Evolutionary conservation across 2,888 invertebrate genomes (phyloP).

Genomic region (Steinernema scapterisci): DNA sequence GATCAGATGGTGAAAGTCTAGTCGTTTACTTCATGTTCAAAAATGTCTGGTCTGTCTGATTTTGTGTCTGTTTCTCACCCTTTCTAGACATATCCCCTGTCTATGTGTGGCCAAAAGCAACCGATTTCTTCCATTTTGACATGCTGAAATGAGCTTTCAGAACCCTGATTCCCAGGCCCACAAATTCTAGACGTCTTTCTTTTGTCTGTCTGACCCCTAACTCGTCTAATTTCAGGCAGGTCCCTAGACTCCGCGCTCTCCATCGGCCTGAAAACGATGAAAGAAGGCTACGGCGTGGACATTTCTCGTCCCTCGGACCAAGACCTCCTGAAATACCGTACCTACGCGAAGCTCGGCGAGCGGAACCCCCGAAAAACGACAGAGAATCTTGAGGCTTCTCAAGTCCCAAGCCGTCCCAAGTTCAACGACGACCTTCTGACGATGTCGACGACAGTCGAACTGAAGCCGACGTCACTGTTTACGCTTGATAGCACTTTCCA

Average conservation of each 20-base stretch:
- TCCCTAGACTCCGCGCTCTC: not conserved
- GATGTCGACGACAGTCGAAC: not conserved
- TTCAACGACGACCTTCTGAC: not conserved
- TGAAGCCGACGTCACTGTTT: not conserved
- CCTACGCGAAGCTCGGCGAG: not conserved
- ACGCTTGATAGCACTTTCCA: constrained; percentile 18
- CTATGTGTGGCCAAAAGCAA: no score
- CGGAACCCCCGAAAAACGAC: not conserved
- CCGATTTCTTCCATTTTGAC: no score
- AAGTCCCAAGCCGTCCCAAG: not conserved
- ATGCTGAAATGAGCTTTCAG: no score
- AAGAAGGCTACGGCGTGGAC: constrained; percentile 2
- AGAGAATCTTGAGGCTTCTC: not conserved
- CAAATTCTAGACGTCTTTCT: no score
- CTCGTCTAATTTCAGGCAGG: no score
- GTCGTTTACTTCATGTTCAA: no score
- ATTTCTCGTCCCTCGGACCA: not conserved
- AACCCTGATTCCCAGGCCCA: no score
- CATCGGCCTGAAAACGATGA: not conserved
- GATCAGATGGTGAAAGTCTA: no score
- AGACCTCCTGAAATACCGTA: not conserved
- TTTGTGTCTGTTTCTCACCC: no score
- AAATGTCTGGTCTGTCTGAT: no score
- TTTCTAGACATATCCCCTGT: no score
- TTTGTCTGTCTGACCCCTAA: no score